Conservation (phyloP, 2,888 invertebrate genomes). For the Acanthosepion esculentum region DNA sequence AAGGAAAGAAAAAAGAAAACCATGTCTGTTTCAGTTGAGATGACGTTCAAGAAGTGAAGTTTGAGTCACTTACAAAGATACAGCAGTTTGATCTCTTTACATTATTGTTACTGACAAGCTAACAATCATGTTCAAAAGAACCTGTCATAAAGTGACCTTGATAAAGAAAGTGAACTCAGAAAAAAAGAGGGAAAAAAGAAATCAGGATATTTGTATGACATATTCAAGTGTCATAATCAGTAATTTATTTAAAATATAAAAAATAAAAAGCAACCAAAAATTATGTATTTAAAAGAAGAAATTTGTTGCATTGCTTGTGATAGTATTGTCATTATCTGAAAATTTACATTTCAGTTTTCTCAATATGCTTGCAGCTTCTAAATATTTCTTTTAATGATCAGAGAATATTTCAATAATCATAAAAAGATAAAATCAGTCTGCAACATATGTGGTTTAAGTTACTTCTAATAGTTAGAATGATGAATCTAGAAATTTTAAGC, state of each 20-base stretch:
- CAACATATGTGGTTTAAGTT: too few relatives aligned
- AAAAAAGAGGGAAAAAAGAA: not conserved
- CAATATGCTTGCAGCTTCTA: too few relatives aligned
- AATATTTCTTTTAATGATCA: too few relatives aligned
- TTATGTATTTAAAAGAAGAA: not conserved
- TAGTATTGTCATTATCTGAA: not conserved
- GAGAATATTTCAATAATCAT: too few relatives aligned
- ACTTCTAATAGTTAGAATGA: too few relatives aligned
- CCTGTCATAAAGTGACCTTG: not conserved
- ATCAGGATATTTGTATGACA: not conserved
- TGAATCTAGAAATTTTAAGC: too few relatives aligned
- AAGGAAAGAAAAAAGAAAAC: not conserved
- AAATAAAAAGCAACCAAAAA: not conserved
- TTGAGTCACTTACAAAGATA: too few relatives aligned
- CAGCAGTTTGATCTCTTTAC: not conserved
- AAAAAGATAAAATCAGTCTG: too few relatives aligned
- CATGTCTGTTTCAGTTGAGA: not conserved
- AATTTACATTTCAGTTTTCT: too few relatives aligned
- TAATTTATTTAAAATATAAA: not conserved
- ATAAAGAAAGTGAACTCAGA: not conserved
- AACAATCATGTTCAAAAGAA: not conserved
- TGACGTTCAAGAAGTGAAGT: not conserved
- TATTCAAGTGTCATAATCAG: not conserved
- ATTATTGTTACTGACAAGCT: slow-evolving; percentile 5
- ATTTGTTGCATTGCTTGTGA: not conserved